These are phyloP conservation scores for Clupea harengus DNA, from an alignment of 2,113 vertebrate genomes.

Conservation along the genomic window DNA sequence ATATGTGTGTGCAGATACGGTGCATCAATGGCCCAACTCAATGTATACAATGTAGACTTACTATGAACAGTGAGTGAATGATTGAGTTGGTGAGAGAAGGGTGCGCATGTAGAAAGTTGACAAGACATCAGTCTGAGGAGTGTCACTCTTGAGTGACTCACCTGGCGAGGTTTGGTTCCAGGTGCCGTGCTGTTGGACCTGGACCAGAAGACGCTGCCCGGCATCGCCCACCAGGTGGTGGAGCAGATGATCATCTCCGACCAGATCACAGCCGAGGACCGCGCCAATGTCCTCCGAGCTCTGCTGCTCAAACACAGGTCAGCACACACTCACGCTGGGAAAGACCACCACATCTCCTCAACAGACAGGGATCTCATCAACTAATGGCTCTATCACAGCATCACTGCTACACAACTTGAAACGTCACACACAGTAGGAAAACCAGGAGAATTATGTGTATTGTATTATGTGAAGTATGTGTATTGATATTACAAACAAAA, in stretches of 20 bases:
- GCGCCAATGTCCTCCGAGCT: conserved; percentile 90
- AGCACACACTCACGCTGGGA: conserved; percentile 15
- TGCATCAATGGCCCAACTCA: no score
- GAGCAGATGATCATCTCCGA: conserved; percentile 98
- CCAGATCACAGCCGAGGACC: conserved; percentile 94
- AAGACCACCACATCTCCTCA: background rate
- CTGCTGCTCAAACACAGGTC: conserved; percentile 65
- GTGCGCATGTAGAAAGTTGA: no score
- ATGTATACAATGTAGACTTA: no score
- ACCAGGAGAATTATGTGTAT: background rate
- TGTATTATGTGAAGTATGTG: no score
- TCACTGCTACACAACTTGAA: no score
- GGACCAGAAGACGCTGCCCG: conserved; percentile 91
- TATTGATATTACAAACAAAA: background rate
- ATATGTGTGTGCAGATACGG: no score
- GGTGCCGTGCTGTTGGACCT: conserved; percentile 92
- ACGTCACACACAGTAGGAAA: no score
- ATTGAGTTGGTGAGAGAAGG: no score
- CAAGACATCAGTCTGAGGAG: no score
- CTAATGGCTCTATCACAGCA: no score
- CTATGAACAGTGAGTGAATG: no score
- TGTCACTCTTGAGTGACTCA: conserved; percentile 19
- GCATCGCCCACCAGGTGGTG: conserved; percentile 95
- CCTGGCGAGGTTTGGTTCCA: conserved; percentile 49
- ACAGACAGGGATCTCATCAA: no score